A percentile compares a stretch with the other conserved stretches of the same genome.
Evolutionary conservation across 1,140 invertebrate species (phyloP).

Genomic region (Trichomalopsis sarcophagae): DNA sequence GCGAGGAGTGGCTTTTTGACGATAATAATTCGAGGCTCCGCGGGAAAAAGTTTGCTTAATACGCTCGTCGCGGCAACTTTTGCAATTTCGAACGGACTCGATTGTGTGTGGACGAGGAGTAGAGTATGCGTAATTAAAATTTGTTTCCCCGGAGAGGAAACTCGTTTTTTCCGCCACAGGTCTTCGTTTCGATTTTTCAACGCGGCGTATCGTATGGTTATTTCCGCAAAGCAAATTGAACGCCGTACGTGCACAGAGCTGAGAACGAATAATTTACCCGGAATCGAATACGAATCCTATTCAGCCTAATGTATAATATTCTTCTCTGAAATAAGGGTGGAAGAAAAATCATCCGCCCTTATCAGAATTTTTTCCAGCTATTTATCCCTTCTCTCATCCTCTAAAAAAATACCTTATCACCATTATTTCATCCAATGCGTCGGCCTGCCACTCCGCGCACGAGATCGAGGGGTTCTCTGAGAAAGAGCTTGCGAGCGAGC

Average conservation of each 20-base stretch:
- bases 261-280: not conserved
- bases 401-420: constrained; percentile 30
- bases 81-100: not conserved
- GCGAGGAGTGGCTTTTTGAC: no score
- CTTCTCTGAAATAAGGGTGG: not conserved
- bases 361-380: not conserved
- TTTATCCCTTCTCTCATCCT: constrained; percentile 4
- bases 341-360: not conserved
- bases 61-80: not conserved
- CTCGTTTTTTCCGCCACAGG: no score
- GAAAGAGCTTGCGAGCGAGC: not conserved
- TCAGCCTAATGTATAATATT: not conserved
- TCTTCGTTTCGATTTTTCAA: no score
- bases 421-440: constrained; percentile 15
- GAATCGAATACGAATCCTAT: not conserved
- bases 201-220: no score
- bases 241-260: no score
- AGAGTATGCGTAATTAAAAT: not conserved
- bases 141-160: no score
- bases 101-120: not conserved
- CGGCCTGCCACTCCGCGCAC: constrained; percentile 30
- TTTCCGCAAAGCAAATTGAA: no score
- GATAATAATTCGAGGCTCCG: no score
- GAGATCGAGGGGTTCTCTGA: constrained; percentile 38
- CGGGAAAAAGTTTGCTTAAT: no score